Evolutionary conservation across 1,140 invertebrate species (phyloP), one percentile per base, ranked within the genome.

Genomic region (Bombus consobrinus): DNA sequence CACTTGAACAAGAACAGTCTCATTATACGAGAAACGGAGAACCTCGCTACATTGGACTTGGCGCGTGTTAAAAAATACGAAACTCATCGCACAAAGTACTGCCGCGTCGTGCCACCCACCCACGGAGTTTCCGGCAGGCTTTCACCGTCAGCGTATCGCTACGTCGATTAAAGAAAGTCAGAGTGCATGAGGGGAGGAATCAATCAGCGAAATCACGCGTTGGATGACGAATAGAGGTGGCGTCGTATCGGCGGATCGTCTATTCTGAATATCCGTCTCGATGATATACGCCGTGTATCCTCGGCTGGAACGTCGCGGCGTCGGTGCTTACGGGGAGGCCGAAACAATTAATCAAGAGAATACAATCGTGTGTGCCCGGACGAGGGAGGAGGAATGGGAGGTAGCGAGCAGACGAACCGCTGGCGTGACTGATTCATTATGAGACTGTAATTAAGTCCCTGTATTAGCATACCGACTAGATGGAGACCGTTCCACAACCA

Each of bases 401-500:
- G 37, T 2, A 39, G 68, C 68, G 18, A 13, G 32, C 32, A 41
- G 77, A 43, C 87, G 76, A 83, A 78, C 62, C 59, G 66, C 86
- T 90, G 87, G 89, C 92, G 91, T 93, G 92, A 94, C 93, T 92
- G 93, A 94, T 94, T 93, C 93, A 93, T 94, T 94, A 94, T 93
- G 90, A 93, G 90, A 86, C 87, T 89, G 92, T 94, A 93, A 94
- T 94, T 94, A 92, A 92, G 90, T 90, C 85, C 86, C 68, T 74
- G 87, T 87, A 94, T 94, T 94, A 94, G 93, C 93, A 94, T 94
- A 94, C 91, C 93, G 89, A 90, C 88, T 88, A 62, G 85, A 59
- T 66, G 64, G 83, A 64, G 69, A 86, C 59, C 68, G 74, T 81
- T 59, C 25, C 15, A 73, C 13, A 62, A 71, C 18, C 72, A 47